Conservation (phyloP, 2,888 invertebrate species). For the Temnothorax unifasciatus region DNA sequence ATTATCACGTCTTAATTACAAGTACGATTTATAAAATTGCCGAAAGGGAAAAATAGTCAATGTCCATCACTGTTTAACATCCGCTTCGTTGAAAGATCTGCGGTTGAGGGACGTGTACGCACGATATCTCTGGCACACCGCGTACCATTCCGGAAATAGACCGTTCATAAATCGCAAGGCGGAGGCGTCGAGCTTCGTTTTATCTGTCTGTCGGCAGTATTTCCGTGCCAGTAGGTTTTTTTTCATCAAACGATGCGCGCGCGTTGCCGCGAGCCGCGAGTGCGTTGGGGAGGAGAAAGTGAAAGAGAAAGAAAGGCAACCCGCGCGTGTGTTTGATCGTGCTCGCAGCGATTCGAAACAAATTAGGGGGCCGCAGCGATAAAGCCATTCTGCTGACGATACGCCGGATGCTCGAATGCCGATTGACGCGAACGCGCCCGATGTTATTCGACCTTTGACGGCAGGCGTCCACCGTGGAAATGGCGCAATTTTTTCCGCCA, state of each 20-base stretch:
- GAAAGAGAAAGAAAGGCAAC: not conserved
- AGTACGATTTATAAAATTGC: not conserved
- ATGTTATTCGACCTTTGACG: constrained; percentile 53
- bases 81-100: not conserved
- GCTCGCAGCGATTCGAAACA: constrained; percentile 52
- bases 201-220: constrained; percentile 48
- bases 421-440: constrained; percentile 33
- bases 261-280: constrained; percentile 31
- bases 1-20: constrained; percentile 4
- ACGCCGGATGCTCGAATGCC: constrained; percentile 10
- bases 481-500: constrained; percentile 58
- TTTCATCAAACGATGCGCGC: constrained; percentile 47
- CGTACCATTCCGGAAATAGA: constrained; percentile 45
- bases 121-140: constrained; percentile 11
- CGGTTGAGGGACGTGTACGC: constrained; percentile 11
- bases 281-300: not conserved
- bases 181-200: constrained; percentile 51
- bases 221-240: constrained; percentile 51
- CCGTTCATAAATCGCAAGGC: constrained; percentile 51
- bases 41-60: constrained; percentile 8
- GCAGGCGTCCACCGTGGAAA: constrained; percentile 45
- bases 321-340: not conserved
- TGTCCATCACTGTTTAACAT: constrained; percentile 1
- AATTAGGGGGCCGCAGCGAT: constrained; percentile 57
- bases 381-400: constrained; percentile 45